Evolutionary conservation across 1,140 invertebrate genomes (phyloP), one percentile per base, ranked within the genome.

Genomic region (Frieseomelitta varia): DNA sequence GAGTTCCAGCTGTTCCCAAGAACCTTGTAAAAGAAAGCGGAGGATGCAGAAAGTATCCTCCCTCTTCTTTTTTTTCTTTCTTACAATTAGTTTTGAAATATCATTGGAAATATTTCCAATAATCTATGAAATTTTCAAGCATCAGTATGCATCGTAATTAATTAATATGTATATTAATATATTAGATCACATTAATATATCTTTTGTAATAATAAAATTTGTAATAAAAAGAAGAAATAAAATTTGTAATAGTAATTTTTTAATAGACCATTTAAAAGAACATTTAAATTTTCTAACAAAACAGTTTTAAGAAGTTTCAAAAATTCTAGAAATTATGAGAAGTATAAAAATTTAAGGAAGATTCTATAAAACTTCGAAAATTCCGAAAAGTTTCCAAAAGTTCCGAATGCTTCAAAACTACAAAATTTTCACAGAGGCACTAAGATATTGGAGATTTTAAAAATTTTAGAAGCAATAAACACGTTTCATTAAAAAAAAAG

Each of bases 1-100:
- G 71, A 87, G 63, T 76, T 34, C 47, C 85, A 85, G 82, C 82
- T 87, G 85, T 80, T 83, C 58, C 19, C 30, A 55, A 47, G 6
- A 47, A 47, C 15, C 47, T 12, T 21, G 58, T 71, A 21, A 75
- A 67, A 67, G 65, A 81, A 55, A 61, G 4, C 8, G 39, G 21
- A 19, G 27, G 71, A 30, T 53, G 47, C 34, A 10, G 61, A 75
- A 17, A 24, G 55, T 63, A 21, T 55, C 56, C 27, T 47, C 47
- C 79, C 21, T 67, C 47, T 81, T 75, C 79, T 61, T 51, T 55
- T 34, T 34, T 19, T 8, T 11, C 3, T 21, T 11, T 4, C 30
- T 47, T 47, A 47, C 39, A 47, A 47, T 47, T 39, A 10, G 27
- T 65, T 17, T 6, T 2, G 63, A 30, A 65, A 65, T 56, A 8